Conservation (phyloP, 1,140 invertebrate species). For the Drosophila pruinosa region DNA sequence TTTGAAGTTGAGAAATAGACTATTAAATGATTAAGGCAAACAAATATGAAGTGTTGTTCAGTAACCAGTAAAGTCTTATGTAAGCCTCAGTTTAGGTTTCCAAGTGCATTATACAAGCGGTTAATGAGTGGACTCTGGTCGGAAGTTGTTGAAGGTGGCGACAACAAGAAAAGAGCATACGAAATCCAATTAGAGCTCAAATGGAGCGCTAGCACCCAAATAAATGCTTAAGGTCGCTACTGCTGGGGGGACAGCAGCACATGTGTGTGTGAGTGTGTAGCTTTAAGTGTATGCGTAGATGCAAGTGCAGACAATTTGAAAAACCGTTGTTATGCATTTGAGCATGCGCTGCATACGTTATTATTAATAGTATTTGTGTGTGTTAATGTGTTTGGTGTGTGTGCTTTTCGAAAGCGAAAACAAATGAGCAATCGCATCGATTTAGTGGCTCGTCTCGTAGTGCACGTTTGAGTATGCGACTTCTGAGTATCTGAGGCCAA, state of each 20-base stretch:
- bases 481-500: conserved; percentile 71
- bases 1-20: not conserved
- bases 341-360: conserved; percentile 74
- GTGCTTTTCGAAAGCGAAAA: conserved; percentile 70
- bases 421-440: conserved; percentile 57
- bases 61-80: conserved; percentile 1
- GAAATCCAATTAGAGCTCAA: conserved; percentile 71
- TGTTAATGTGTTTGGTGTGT: conserved; percentile 11
- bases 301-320: conserved; percentile 59
- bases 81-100: not conserved
- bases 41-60: not conserved
- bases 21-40: not conserved
- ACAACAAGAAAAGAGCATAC: conserved; percentile 36
- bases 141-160: conserved; percentile 52
- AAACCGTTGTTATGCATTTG: conserved; percentile 81
- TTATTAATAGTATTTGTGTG: conserved; percentile 33
- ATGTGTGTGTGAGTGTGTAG: conserved; percentile 6
- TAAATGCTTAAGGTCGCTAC: conserved; percentile 55
- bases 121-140: conserved; percentile 20
- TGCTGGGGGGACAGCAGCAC: conserved; percentile 3
- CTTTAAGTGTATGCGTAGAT: conserved; percentile 11
- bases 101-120: not conserved
- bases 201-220: conserved; percentile 41
- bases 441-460: conserved; percentile 13
- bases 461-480: conserved; percentile 67